phyloP scores from a whole-genome alignment of 2,113 vertebrate species.

The Erinaceus europaeus region DNA sequence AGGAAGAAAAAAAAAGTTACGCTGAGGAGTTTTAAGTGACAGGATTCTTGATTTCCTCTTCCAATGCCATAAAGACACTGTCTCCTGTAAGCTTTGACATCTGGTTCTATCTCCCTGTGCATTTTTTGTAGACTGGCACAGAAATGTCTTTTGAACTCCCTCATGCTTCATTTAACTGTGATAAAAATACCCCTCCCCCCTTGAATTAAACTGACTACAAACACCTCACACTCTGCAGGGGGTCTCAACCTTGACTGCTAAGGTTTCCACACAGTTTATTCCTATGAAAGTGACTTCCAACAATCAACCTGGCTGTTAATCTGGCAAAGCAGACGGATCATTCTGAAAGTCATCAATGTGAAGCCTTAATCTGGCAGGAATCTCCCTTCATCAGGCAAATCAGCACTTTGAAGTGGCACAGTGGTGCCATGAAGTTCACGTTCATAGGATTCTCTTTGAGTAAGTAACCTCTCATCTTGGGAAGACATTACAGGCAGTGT shows the following conservation, averaged over 20 bases:
- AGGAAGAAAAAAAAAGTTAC: background rate
- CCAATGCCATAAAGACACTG: background rate
- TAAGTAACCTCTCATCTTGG: conserved; percentile 29
- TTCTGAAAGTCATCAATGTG: background rate
- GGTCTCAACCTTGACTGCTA: background rate
- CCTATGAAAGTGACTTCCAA: background rate
- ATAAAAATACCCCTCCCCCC: background rate
- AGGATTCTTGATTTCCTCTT: background rate
- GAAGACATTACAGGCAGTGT: background rate
- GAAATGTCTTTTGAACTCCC: conserved; percentile 30
- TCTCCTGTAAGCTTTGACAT: background rate
- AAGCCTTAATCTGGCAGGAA: background rate
- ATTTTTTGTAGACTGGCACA: conserved; percentile 11
- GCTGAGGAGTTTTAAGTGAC: background rate
- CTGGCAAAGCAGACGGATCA: background rate
- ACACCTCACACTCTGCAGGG: background rate
- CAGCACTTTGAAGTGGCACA: conserved; percentile 29
- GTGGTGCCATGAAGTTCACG: background rate
- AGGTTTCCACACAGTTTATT: background rate
- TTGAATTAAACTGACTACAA: conserved; percentile 5
- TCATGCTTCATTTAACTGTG: background rate
- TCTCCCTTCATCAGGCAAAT: conserved; percentile 9
- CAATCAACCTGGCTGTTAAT: background rate
- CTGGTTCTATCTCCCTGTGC: background rate
- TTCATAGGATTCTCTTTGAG: conserved; percentile 20